phyloP scores from a whole-genome alignment of 2,797 vertebrate genomes.

The Onychomys arenicola region DNA sequence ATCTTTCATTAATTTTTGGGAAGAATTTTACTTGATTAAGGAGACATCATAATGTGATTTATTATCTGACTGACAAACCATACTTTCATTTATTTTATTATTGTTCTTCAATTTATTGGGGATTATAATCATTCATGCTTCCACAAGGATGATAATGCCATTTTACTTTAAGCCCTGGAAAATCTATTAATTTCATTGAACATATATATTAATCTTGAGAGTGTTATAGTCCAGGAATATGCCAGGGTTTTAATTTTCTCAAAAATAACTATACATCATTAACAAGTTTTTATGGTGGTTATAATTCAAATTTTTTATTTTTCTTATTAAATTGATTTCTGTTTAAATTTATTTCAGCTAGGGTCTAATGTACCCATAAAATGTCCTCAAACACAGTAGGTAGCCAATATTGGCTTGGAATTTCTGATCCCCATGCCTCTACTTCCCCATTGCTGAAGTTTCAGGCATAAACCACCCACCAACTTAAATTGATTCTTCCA shows the following conservation, averaged over 20 bases:
- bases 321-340: background rate
- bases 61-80: background rate
- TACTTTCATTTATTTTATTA: background rate
- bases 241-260: background rate
- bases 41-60: background rate
- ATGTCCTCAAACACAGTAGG: background rate
- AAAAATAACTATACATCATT: background rate
- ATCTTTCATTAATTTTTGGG: background rate
- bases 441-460: background rate
- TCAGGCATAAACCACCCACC: background rate
- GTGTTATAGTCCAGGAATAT: background rate
- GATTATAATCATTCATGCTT: background rate
- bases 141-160: background rate
- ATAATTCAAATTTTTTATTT: background rate
- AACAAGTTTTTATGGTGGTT: background rate
- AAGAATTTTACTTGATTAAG: background rate
- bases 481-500: background rate
- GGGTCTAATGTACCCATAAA: background rate
- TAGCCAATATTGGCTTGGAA: too few relatives aligned
- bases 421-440: background rate
- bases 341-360: background rate
- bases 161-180: background rate
- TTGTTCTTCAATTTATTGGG: background rate
- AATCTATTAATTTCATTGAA: background rate
- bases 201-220: conserved; percentile 19